These are phyloP conservation scores for Clinocottus analis DNA, from an alignment of 2,113 vertebrate genomes.

Conservation along the genomic window DNA sequence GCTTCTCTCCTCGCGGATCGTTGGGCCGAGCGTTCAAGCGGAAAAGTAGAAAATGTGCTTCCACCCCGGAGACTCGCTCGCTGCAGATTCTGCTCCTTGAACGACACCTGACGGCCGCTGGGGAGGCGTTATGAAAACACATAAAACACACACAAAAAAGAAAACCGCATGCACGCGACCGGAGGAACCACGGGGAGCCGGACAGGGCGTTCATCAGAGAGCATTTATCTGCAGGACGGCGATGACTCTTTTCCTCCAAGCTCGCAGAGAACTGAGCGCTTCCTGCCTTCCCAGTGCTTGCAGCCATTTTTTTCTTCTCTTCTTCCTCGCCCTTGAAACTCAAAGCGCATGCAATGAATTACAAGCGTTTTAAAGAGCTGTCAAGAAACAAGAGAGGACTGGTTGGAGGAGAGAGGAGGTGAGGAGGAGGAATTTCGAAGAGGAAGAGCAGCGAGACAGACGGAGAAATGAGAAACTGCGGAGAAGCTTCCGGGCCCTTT, in stretches of 20 bases:
- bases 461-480: slow-evolving; percentile 45
- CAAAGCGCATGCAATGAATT: slow-evolving; percentile 68
- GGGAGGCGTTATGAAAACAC: slow-evolving; percentile 25
- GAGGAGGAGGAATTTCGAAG: slow-evolving; percentile 52
- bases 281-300: slow-evolving; percentile 68
- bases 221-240: slow-evolving; percentile 76
- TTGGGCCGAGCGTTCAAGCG: slow-evolving; percentile 67
- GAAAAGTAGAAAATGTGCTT: slow-evolving; percentile 62
- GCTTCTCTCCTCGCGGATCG: slow-evolving; percentile 61
- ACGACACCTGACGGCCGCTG: slow-evolving; percentile 26
- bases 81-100: slow-evolving; percentile 23
- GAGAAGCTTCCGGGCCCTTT: slow-evolving; percentile 42
- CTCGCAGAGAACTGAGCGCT: slow-evolving; percentile 73
- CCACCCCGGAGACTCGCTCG: slow-evolving; percentile 28
- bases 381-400: slow-evolving; percentile 62
- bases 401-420: slow-evolving; percentile 50
- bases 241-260: slow-evolving; percentile 76
- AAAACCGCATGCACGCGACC: slow-evolving; percentile 36
- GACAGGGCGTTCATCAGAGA: slow-evolving; percentile 62
- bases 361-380: slow-evolving; percentile 59
- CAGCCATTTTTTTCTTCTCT: slow-evolving; percentile 51
- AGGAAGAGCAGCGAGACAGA: slow-evolving; percentile 35
- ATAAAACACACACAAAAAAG: not conserved
- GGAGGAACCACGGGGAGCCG: slow-evolving; percentile 56
- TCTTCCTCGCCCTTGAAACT: slow-evolving; percentile 65